Percentiles rank a stretch among this genome's conserved stretches.
phyloP scores from a whole-genome alignment of 2,797 vertebrate genomes.

The Aselliscus stoliczkanus region DNA sequence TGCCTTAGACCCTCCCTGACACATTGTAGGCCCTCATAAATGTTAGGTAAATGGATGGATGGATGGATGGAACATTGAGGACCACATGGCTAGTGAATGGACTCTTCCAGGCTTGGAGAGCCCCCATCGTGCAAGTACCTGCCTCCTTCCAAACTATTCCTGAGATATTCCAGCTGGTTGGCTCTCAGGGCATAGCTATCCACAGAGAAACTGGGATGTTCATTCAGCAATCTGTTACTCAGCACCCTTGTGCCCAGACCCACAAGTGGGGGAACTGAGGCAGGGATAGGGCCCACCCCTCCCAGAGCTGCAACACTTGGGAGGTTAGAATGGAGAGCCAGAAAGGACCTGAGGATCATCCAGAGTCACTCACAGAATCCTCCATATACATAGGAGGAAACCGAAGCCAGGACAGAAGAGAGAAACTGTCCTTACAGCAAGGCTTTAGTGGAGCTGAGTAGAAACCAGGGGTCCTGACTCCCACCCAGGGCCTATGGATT shows the following conservation, averaged over 20 bases:
- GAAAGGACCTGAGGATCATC: neutral
- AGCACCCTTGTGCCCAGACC: neutral
- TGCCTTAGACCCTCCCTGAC: neutral
- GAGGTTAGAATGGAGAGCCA: slow-evolving; percentile 11
- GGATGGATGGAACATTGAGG: neutral
- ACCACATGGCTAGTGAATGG: neutral
- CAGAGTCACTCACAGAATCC: neutral
- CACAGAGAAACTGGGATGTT: neutral
- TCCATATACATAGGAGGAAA: neutral
- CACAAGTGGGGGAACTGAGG: neutral
- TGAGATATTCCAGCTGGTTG: neutral
- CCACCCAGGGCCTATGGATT: neutral
- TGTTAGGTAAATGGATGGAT: neutral
- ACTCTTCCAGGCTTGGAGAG: neutral
- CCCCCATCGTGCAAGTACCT: neutral
- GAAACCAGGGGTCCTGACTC: neutral
- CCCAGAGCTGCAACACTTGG: neutral
- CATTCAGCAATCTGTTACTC: neutral
- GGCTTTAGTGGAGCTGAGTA: neutral
- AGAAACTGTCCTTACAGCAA: neutral
- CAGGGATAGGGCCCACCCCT: neutral
- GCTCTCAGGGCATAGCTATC: neutral
- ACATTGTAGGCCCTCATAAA: neutral
- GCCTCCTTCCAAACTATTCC: neutral
- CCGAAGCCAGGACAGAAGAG: neutral